Evolutionary conservation across 1,140 invertebrate genomes (phyloP), one percentile per base, ranked within the genome.

Genomic region (Hestina assimilis): DNA sequence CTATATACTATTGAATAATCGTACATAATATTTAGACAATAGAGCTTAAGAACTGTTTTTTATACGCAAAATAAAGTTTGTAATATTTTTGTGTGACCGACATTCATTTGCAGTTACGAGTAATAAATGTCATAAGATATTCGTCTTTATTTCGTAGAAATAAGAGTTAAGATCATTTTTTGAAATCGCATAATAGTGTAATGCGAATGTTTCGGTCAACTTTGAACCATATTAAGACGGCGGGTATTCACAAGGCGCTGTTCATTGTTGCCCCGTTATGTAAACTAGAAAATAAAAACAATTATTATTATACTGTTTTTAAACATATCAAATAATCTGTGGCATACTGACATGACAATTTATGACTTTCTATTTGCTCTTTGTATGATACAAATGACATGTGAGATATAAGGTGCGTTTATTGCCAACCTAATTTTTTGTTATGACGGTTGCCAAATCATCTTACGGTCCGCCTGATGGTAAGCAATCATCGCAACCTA

Each of bases 211-310:
- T 58, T 71, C 60, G 53, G 68, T 73, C 56, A 69, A 72, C 67
- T 75, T 73, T 78, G 67, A 72, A 66, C 72, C 59, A 55, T 71
- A 67, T 70, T 67, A 51, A 67, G 71, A 42, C 15, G 28, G 51
- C 38, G 46, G 66, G 63, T 59, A 64, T 68, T 66, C 50, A 52
- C 48, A 63, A 47, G 31, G 47, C 48, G 56, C 63, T 50, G 51
- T 71, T 68, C 66, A 55, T 72, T 56, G 35, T 45, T 26, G 28
- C 26, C 59, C 55, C 64, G 66, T 69, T 69, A 69, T 62, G 20
- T 26, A 43, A 0, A 48, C 12, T 35, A 48, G 41, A 17, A 43
- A 28, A 15, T 17, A 38, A 38, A 20, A 14, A 8, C 1, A 9
- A 19, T 19, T 38, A 12, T 31, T 12, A 11, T 11, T n/a, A n/a